A percentile compares a stretch with the other conserved stretches of the same genome.
Conservation (phyloP, 2,888 invertebrate species). For the Hipparchia sbordonii region DNA sequence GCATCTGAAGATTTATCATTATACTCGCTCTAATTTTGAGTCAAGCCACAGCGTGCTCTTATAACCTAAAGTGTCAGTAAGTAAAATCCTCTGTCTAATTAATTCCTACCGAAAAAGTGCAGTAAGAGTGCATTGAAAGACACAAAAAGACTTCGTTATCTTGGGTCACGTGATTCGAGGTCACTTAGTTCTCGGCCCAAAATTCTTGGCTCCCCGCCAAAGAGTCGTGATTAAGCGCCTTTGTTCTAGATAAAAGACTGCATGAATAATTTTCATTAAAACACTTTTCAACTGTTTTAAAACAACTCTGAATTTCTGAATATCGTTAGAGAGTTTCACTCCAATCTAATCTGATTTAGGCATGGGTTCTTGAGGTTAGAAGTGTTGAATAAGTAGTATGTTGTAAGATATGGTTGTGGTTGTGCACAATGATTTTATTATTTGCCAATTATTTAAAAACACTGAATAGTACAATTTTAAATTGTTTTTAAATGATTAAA, state of each 20-base stretch:
- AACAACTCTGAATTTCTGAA: conserved; percentile 13
- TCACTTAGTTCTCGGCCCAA: conserved; percentile 31
- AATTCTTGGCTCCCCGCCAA: conserved; percentile 34
- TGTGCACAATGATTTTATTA: background rate
- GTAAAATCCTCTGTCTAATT: background rate
- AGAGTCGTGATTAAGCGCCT: conserved; percentile 33
- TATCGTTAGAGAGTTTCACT: conserved; percentile 8
- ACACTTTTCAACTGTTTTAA: conserved; percentile 23
- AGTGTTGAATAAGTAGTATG: background rate
- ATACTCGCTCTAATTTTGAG: too few species aligned
- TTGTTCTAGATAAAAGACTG: conserved; percentile 33
- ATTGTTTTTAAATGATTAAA: background rate
- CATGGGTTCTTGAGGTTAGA: background rate
- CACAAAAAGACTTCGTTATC: conserved; percentile 19
- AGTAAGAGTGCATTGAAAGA: conserved; percentile 9
- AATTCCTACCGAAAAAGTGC: conserved; percentile 8
- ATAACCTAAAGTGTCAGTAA: too few species aligned
- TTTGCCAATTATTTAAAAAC: conserved; percentile 3
- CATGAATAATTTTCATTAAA: conserved; percentile 32
- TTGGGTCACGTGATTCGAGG: conserved; percentile 33
- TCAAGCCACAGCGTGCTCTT: too few species aligned
- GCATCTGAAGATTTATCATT: too few species aligned
- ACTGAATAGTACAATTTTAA: background rate
- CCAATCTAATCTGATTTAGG: background rate
- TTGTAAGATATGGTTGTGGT: background rate